Evolutionary conservation across 2,797 vertebrate species (phyloP).

Genomic region (Mus spretus): DNA sequence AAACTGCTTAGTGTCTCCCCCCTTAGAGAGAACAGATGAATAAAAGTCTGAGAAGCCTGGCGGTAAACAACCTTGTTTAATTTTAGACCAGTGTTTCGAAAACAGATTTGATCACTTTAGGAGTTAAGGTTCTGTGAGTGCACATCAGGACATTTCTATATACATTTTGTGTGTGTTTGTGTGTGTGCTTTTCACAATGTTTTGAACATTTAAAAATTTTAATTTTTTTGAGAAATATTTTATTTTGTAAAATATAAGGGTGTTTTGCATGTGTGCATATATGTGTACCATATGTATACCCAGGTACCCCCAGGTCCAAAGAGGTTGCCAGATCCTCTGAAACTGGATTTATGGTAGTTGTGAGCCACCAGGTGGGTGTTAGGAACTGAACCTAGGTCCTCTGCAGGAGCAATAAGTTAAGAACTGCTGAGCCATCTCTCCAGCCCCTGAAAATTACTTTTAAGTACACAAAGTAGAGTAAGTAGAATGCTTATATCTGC

Average conservation of each 20-base stretch:
- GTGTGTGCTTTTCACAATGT: constrained; percentile 17
- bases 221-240: background rate
- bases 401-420: background rate
- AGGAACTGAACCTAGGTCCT: background rate
- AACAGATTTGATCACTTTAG: constrained; percentile 38
- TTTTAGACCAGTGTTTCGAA: constrained; percentile 47
- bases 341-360: background rate
- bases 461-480: background rate
- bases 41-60: constrained; percentile 32
- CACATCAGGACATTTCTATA: constrained; percentile 18
- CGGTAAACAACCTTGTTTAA: constrained; percentile 49
- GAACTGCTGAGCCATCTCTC: background rate
- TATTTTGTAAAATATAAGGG: background rate
- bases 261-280: background rate
- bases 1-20: constrained; percentile 11
- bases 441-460: background rate
- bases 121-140: constrained; percentile 39
- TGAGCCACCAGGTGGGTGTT: background rate
- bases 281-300: background rate
- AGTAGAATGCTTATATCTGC: background rate
- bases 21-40: constrained; percentile 21
- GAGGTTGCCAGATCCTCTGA: background rate
- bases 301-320: background rate
- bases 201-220: constrained; percentile 31
- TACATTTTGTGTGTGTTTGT: no score